A percentile compares a stretch with the other conserved stretches of the same genome.
phyloP scores from a whole-genome alignment of 2,888 invertebrate genomes.

The Molanna angustata region DNA sequence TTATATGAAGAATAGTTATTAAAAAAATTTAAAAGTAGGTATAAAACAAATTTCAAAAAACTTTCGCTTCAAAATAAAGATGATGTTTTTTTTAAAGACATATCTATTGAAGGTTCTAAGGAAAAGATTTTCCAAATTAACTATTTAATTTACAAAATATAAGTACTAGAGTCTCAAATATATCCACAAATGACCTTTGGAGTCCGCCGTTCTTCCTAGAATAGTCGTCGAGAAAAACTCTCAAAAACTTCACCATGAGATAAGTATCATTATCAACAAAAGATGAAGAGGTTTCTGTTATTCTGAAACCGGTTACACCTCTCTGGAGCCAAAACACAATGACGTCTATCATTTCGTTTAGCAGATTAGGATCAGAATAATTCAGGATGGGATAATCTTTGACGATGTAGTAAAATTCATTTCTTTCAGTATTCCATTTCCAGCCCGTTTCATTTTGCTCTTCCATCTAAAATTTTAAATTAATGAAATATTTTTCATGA shows the following conservation, averaged over 20 bases:
- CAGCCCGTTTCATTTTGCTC: no score
- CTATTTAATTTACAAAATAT: no score
- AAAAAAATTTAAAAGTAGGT: not conserved
- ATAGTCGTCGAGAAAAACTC: constrained; percentile 12
- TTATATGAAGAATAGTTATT: not conserved
- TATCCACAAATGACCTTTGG: not conserved
- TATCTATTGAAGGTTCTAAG: no score
- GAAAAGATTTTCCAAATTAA: no score
- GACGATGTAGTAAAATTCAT: constrained; percentile 4
- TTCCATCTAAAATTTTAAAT: no score
- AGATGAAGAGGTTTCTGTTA: constrained; percentile 43
- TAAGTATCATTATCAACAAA: not conserved
- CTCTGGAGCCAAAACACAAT: constrained; percentile 61
- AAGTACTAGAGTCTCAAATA: not conserved
- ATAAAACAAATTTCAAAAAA: not conserved
- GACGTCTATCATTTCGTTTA: constrained; percentile 36
- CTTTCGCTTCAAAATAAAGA: not conserved
- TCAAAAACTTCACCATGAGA: constrained; percentile 10
- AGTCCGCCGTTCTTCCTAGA: constrained; percentile 9
- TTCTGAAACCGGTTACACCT: constrained; percentile 64
- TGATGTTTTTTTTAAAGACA: not conserved
- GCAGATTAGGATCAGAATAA: constrained; percentile 7
- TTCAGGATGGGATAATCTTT: constrained; percentile 8
- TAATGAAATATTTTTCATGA: no score
- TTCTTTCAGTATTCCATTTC: constrained; percentile 14